phyloP scores from a whole-genome alignment of 2,888 invertebrate genomes.

The Amiota minor region DNA sequence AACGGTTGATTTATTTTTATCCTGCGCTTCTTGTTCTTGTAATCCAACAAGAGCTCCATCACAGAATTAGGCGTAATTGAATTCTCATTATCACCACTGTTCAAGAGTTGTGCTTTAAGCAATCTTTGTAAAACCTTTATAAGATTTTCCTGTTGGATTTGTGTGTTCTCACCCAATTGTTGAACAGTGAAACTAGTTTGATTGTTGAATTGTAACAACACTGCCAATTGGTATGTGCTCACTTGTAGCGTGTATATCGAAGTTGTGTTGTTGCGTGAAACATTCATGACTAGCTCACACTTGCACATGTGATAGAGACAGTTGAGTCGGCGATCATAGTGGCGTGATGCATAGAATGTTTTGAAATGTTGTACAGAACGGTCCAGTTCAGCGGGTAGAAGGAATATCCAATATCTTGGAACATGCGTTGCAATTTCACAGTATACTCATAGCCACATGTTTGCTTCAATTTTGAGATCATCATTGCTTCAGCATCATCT shows the following conservation, averaged over 20 bases:
- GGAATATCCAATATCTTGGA: slow-evolving; percentile 97
- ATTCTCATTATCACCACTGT: slow-evolving; percentile 84
- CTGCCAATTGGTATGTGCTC: slow-evolving; percentile 99
- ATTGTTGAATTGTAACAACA: slow-evolving; percentile 95
- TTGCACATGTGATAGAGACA: slow-evolving; percentile 98
- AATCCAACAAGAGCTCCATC: slow-evolving; percentile 83
- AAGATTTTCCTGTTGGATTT: too few relatives aligned
- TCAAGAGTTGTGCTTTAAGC: slow-evolving; percentile 92
- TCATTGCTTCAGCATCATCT: too few relatives aligned
- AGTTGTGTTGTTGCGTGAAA: slow-evolving; percentile 84
- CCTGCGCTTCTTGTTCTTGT: too few relatives aligned
- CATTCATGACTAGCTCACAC: slow-evolving; percentile 96
- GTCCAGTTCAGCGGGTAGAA: slow-evolving; percentile 92
- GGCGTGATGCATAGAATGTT: too few relatives aligned
- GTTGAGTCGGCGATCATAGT: too few relatives aligned
- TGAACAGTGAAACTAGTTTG: slow-evolving; percentile 89
- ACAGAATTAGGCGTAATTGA: slow-evolving; percentile 83
- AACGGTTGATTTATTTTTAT: too few relatives aligned
- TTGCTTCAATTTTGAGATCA: too few relatives aligned
- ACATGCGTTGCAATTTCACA: slow-evolving; percentile 98
- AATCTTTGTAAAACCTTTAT: too few relatives aligned
- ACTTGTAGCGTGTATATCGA: slow-evolving; percentile 76
- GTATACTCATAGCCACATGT: slow-evolving; percentile 99
- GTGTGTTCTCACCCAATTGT: too few relatives aligned
- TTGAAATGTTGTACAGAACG: slow-evolving; percentile 95